Evolutionary conservation across 2,888 invertebrate genomes (phyloP).

Genomic region (Agrilus biguttatus): DNA sequence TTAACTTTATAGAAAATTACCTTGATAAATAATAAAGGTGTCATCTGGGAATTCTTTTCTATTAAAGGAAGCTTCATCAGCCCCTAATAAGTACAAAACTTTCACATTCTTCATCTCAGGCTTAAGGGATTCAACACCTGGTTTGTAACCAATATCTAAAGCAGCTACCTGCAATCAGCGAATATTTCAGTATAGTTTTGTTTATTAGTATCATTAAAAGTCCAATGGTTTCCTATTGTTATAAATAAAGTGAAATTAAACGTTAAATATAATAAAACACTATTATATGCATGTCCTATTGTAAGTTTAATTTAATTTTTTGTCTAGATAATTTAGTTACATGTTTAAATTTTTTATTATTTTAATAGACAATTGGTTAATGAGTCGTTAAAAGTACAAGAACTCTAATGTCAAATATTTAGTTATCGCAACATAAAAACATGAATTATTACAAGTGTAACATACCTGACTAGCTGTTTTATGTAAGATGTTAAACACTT

Average conservation of each 20-base stretch:
- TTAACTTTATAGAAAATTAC: conserved; percentile 26
- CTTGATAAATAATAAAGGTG: conserved; percentile 81
- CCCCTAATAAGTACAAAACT: conserved; percentile 81
- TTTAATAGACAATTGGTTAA: too few species aligned
- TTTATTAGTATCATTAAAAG: too few species aligned
- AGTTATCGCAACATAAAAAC: not conserved
- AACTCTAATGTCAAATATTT: too few species aligned
- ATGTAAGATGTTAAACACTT: conserved; percentile 88
- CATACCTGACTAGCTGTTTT: conserved; percentile 67
- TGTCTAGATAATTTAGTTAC: too few species aligned
- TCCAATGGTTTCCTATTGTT: too few species aligned
- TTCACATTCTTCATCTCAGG: conserved; percentile 49
- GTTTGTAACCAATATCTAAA: conserved; percentile 83
- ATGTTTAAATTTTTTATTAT: too few species aligned
- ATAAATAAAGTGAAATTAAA: too few species aligned
- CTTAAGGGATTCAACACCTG: conserved; percentile 48
- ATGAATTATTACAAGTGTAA: not conserved
- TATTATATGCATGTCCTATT: too few species aligned
- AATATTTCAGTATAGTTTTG: too few species aligned
- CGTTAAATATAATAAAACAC: too few species aligned
- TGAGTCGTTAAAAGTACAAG: too few species aligned
- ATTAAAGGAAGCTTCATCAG: conserved; percentile 74
- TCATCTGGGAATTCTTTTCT: conserved; percentile 65
- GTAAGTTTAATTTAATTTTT: too few species aligned
- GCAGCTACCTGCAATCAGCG: conserved; percentile 69